Evolutionary conservation across 2,113 vertebrate species (phyloP), one percentile per base, ranked within the genome.

Genomic region (Sinosuthora webbiana): DNA sequence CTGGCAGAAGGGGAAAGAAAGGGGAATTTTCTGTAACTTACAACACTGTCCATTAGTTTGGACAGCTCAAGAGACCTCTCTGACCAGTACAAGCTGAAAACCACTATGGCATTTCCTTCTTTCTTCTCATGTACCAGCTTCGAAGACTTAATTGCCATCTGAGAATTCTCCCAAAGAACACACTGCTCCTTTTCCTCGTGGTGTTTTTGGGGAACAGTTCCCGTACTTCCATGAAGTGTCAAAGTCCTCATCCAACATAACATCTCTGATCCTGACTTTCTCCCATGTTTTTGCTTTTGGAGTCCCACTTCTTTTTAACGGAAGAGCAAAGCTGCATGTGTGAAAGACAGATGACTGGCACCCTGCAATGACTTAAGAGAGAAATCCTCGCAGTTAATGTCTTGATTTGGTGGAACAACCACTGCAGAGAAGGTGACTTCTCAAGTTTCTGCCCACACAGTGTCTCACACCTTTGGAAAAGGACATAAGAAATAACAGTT

Each of bases 11-110:
- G 67, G 63, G 85, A 49, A 10, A n/a, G 5, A 69, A 41, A 63
- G 52, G 93, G 91, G 67, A 79, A 94, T 86, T 94, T 93, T 44
- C 67, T 76, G 39, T 85, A 45, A n/a, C 37, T 90, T 68, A 42
- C 27, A 79, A 45, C 47, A 83, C 27, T 35, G 37, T 23, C 53
- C 9, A 24, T 27, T 39, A 64, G 45, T 44, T 64, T 20, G 50
- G 56, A 28, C 23, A 91, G 53, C 45, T 93, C 52, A 94, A 13
- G 63, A 71, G 3, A 56, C 50, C 35, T 45, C 45, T 53, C 30
- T 71, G 63, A 63, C 15, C 52, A 80, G 35, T 15, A 87, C 22
- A 31, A 37, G 30, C 31, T 70, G 17, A 81, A 78, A 77, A 74
- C 4, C n/a, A 65, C 24, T 20, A 19, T 8, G 24, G 39, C 23